Evolutionary conservation across 2,888 invertebrate species (phyloP), one percentile per base, ranked within the genome.

Genomic region (Andrena marginata): DNA sequence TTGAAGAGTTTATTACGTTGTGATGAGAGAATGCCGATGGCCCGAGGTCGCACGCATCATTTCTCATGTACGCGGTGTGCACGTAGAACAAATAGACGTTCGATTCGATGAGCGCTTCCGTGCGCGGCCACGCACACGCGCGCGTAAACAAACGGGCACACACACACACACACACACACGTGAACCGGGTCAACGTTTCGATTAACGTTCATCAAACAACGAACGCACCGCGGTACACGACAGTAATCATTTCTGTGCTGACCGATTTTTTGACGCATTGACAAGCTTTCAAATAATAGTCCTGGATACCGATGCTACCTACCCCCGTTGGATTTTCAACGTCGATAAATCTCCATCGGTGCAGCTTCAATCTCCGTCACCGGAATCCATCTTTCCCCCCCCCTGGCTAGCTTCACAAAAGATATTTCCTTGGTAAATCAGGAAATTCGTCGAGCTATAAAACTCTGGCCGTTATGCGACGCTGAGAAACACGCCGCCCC

Each of bases 121-220:
- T 56, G 60, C 65, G 65, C 51, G 26, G 10, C 16, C 67, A 6
- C 51, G 16, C 23, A 64, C 56, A 56, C 26, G 5, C 26, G 63
- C 33, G 26, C 29, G 20, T 26, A 42, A 20, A 13, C 63, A 13
- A 16, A 7, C n/a, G 31, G 7, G 33, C n/a, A 33, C 31, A 13
- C n/a, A 7, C 16, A 35, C 63, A 48, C 26, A 2, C 33, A 42
- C 33, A 35, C 63, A 48, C 26, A 2, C 33, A 42, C 33, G 48
- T 10, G 59, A 77, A 72, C 56, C 54, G 74, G 82, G 75, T 79
- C 82, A 75, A 78, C 77, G 77, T 86, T 85, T 87, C 87, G 84
- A 87, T 87, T 86, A 84, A 82, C 84, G 78, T 84, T 87, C 87
- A 84, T 87, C 87, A 82, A 87, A 87, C 80, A 79, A 76, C 78